A percentile compares a stretch with the other conserved stretches of the same genome.
phyloP scores from a whole-genome alignment of 2,113 vertebrate species.

The Cryptotis parvus region DNA sequence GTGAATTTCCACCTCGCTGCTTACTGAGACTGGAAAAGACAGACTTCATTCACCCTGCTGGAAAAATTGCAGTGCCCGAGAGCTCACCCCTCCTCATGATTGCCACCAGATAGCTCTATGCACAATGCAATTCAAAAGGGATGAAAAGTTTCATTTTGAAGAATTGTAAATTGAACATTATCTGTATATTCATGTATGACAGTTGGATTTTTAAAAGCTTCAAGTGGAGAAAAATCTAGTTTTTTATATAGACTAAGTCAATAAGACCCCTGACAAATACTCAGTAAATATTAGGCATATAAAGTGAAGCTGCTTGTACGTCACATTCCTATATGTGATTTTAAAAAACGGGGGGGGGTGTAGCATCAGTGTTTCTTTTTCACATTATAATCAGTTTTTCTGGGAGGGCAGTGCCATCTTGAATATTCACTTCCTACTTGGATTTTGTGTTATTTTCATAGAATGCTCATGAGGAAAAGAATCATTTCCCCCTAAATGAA shows the following conservation, averaged over 20 bases:
- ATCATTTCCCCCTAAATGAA: constrained; percentile 15
- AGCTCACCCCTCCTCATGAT: not conserved
- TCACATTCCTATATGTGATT: not conserved
- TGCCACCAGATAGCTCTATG: not conserved
- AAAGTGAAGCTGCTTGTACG: constrained; percentile 25
- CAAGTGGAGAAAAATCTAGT: not conserved
- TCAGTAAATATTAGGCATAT: constrained; percentile 39
- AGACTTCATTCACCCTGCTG: not conserved
- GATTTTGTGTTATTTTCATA: constrained; percentile 7
- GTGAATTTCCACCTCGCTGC: constrained; percentile 18
- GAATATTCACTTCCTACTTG: not conserved
- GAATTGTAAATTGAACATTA: not conserved
- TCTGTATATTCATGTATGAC: not conserved
- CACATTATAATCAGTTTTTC: not conserved
- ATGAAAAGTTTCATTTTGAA: constrained; percentile 2
- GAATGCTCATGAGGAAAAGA: not conserved
- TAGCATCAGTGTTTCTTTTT: constrained; percentile 21
- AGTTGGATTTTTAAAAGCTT: constrained; percentile 1
- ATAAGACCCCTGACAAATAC: not conserved
- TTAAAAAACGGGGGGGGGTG: too few species aligned
- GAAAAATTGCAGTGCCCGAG: not conserved
- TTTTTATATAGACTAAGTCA: constrained; percentile 7
- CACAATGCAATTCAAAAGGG: not conserved
- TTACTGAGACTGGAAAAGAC: not conserved
- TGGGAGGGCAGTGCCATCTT: not conserved